Conservation (phyloP, 1,140 invertebrate genomes). For the Procambarus clarkii region DNA sequence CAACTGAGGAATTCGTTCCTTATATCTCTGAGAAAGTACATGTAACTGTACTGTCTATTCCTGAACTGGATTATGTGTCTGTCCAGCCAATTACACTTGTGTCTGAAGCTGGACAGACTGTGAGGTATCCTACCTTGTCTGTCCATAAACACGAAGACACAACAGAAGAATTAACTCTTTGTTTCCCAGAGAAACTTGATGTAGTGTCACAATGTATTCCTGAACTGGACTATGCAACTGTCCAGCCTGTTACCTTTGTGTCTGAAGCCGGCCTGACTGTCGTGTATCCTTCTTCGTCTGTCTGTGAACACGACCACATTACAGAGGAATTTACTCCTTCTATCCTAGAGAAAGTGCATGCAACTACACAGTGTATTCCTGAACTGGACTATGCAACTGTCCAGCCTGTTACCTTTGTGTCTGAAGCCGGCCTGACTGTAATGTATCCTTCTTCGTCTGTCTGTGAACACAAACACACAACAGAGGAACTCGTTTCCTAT, state of each 20-base stretch:
- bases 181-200: background rate
- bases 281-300: background rate
- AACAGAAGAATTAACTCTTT: constrained; percentile 4
- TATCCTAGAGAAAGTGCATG: constrained; percentile 8
- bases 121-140: constrained; percentile 14
- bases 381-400: constrained; percentile 11
- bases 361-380: constrained; percentile 8
- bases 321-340: background rate
- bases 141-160: constrained; percentile 1
- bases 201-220: background rate
- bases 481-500: background rate
- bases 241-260: constrained; percentile 11
- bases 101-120: constrained; percentile 16
- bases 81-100: constrained; percentile 13
- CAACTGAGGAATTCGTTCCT: constrained; percentile 1
- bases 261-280: constrained; percentile 25
- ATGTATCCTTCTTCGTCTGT: constrained; percentile 11
- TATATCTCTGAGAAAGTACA: background rate
- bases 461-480: background rate
- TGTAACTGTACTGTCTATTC: constrained; percentile 2
- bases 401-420: constrained; percentile 34
- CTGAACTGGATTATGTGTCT: constrained; percentile 28
- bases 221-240: constrained; percentile 5
- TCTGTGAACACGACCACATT: background rate
- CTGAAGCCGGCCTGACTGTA: constrained; percentile 16